Evolutionary conservation across 1,140 invertebrate species (phyloP).

Genomic region (Drosophila pectinifera): DNA sequence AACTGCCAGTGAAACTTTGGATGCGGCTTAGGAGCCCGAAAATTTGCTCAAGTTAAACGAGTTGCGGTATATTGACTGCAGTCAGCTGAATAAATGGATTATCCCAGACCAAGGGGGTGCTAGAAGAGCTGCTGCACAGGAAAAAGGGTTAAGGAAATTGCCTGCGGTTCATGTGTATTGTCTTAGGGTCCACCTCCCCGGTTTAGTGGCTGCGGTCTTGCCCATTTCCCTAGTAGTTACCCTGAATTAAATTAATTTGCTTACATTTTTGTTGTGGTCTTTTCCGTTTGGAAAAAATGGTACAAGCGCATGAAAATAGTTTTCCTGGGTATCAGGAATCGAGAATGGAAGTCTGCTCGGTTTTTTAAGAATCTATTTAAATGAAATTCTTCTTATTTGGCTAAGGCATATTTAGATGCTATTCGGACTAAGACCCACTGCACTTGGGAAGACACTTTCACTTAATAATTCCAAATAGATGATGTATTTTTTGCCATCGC

Average conservation of each 20-base stretch:
- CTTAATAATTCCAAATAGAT: neutral
- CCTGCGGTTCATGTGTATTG: slow-evolving; percentile 17
- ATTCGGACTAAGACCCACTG: no score
- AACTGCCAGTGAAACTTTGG: slow-evolving; percentile 46
- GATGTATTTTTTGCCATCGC: neutral
- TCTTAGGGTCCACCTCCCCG: neutral
- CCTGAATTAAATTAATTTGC: slow-evolving; percentile 22
- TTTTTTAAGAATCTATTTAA: neutral
- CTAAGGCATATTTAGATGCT: neutral
- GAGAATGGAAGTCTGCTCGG: neutral
- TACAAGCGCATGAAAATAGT: neutral
- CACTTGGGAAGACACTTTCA: no score
- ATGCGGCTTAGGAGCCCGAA: slow-evolving; percentile 53
- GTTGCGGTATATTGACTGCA: slow-evolving; percentile 60
- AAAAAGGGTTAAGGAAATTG: slow-evolving; percentile 14
- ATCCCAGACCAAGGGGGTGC: slow-evolving; percentile 7
- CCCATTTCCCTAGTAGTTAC: neutral
- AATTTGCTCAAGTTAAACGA: slow-evolving; percentile 67
- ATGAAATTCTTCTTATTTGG: neutral
- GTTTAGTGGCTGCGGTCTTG: neutral
- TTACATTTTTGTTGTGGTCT: neutral
- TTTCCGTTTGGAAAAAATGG: neutral
- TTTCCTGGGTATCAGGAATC: neutral
- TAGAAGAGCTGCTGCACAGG: no score
- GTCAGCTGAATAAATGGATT: slow-evolving; percentile 57